A percentile compares a stretch with the other conserved stretches of the same genome.
Evolutionary conservation across 2,113 vertebrate species (phyloP).

Genomic region (Phoenicopterus ruber): DNA sequence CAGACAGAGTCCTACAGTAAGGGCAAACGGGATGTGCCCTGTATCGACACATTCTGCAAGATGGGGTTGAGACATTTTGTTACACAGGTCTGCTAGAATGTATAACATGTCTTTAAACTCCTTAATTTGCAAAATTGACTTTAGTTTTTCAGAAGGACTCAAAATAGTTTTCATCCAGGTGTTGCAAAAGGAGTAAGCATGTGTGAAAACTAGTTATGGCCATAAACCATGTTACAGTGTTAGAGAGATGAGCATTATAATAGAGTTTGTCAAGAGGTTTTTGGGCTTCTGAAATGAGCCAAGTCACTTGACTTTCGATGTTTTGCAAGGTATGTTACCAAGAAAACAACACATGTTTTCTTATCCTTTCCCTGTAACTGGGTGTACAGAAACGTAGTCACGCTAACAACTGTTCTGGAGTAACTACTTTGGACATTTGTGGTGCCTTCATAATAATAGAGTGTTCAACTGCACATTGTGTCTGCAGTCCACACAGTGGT

Average conservation of each 20-base stretch:
- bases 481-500: not conserved
- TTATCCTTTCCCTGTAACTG: not conserved
- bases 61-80: not conserved
- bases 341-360: accelerated
- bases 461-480: accelerated
- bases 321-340: not conserved
- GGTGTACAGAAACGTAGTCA: not conserved
- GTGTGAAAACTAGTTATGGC: not conserved
- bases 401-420: not conserved
- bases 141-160: not conserved
- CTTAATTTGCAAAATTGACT: not conserved
- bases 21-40: not conserved
- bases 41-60: not conserved
- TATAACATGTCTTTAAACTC: not conserved
- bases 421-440: accelerated
- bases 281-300: not conserved
- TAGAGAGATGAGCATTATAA: not conserved
- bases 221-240: accelerated
- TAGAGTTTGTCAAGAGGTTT: not conserved
- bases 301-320: not conserved
- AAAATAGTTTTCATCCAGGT: not conserved
- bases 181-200: not conserved
- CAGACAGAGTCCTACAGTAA: not conserved
- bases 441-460: not conserved
- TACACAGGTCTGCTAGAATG: not conserved